These are phyloP conservation scores for Garrulus glandarius DNA, from an alignment of 2,797 vertebrate genomes.

Conservation along the genomic window DNA sequence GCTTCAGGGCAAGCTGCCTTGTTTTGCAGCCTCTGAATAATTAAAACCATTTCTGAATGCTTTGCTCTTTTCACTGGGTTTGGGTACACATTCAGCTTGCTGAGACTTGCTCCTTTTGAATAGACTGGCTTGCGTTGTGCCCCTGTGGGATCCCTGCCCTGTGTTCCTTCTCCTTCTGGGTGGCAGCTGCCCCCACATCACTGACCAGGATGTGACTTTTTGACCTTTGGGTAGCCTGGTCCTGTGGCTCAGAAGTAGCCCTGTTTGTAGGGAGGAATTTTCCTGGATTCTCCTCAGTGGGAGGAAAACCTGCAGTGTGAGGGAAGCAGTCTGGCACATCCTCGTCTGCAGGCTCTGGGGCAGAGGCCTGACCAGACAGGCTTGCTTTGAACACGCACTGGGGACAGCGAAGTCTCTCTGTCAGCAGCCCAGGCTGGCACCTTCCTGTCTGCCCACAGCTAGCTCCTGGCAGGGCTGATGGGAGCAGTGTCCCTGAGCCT, in stretches of 20 bases:
- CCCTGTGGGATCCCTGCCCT: neutral
- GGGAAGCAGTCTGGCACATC: neutral
- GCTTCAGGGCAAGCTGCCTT: constrained; percentile 7
- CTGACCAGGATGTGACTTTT: neutral
- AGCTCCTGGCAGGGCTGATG: neutral
- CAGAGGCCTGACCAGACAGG: neutral
- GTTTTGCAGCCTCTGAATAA: constrained; percentile 41
- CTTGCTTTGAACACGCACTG: accelerated
- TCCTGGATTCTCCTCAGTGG: neutral
- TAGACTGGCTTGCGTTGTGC: neutral
- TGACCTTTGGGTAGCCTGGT: neutral
- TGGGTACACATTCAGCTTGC: neutral
- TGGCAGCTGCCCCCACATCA: neutral
- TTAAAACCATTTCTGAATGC: constrained; percentile 30
- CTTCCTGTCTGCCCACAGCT: neutral
- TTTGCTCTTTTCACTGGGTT: neutral
- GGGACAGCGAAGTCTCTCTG: accelerated
- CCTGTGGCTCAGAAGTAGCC: neutral
- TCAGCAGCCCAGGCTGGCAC: neutral
- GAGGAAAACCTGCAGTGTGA: neutral
- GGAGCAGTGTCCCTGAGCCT: accelerated
- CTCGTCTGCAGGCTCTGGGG: neutral
- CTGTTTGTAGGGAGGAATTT: neutral
- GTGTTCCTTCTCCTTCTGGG: neutral
- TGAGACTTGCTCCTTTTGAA: constrained; percentile 7